Base-by-base conservation (phyloP, 2,888 invertebrate genomes). In the Plebejus anna region DNA sequence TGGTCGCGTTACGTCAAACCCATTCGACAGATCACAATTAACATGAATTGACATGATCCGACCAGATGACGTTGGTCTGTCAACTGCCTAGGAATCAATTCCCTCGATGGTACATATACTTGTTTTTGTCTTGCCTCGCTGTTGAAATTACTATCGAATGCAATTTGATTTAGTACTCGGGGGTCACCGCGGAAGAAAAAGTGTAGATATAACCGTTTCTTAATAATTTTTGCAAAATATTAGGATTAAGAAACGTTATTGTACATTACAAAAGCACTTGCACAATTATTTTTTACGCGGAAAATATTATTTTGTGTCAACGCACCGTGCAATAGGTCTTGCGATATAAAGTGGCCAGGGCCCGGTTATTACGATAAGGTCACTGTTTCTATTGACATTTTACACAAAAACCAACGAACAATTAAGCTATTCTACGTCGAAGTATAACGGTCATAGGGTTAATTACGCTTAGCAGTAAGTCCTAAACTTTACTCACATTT, bases 371-470 rank as follows among this genome's bases (percentile, higher is more conserved):
- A 73, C 32, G 28, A 73, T 51, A 73, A 73, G 73, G 73, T 73
- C 73, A 73, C 51, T 36, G 73, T 51, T 73, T 73, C 73, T 73
- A 73, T 73, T 73, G 73, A 73, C 73, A 73, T 73, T 73, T 16
- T 13, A 47, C 32, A 73, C 16, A 13, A 51, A 73, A 36, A 36
- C 66, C 66, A 73, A 55, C 16, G n/a, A 32, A 55, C 73, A 73
- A 55, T 73, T 73, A 55, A 73, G 55, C 11, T 42, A 22, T 47
- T 9, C 28, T 75, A 47, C 28, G 9, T 16, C 42, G 4, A 36
- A 75, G 16, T 28, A 66, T 75, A 75, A 66, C 66, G 47, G 28
- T 75, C 36, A 6, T 55, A 57, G 16, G 11, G 36, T 22, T 16
- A 51, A 32, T 57, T 51, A 36, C 5, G 16, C 55, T 75, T 55